Percentiles rank a stretch among this genome's conserved stretches.
Conservation (phyloP, 2,113 vertebrate genomes). For the Tupaia chinensis region DNA sequence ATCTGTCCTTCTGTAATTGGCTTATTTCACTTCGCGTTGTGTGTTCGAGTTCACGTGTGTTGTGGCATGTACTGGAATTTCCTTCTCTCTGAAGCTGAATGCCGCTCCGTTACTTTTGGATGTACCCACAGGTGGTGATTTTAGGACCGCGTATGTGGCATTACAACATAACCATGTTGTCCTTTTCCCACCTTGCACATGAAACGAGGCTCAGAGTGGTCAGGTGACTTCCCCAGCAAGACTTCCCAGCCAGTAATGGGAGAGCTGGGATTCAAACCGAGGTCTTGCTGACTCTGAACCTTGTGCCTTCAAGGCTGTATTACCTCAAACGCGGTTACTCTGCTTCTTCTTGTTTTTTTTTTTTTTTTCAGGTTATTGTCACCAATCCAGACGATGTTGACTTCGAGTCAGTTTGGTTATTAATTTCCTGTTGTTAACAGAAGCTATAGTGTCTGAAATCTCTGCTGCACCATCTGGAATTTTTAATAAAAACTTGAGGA, state of each 20-base stretch:
- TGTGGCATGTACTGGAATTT: neutral
- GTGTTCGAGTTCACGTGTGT: neutral
- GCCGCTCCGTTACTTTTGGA: neutral
- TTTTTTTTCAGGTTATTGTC: neutral
- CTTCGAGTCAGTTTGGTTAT: constrained; percentile 69
- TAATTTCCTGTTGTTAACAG: constrained; percentile 82
- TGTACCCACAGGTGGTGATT: neutral
- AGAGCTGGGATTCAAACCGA: neutral
- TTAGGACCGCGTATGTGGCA: neutral
- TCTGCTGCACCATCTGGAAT: constrained; percentile 75
- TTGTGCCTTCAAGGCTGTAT: neutral
- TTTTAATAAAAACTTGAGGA: constrained; percentile 79
- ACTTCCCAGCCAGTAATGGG: neutral
- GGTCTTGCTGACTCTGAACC: neutral
- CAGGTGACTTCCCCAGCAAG: neutral
- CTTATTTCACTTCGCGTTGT: neutral
- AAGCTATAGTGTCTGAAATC: constrained; percentile 73
- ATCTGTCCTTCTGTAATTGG: neutral
- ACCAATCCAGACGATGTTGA: constrained; percentile 58
- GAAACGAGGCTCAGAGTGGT: neutral
- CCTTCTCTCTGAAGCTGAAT: neutral
- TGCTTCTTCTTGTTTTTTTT: neutral
- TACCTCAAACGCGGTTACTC: neutral
- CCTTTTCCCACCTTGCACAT: neutral
- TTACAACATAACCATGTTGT: neutral